Conservation (phyloP, 2,888 invertebrate species). For the Syrphus vitripennis region DNA sequence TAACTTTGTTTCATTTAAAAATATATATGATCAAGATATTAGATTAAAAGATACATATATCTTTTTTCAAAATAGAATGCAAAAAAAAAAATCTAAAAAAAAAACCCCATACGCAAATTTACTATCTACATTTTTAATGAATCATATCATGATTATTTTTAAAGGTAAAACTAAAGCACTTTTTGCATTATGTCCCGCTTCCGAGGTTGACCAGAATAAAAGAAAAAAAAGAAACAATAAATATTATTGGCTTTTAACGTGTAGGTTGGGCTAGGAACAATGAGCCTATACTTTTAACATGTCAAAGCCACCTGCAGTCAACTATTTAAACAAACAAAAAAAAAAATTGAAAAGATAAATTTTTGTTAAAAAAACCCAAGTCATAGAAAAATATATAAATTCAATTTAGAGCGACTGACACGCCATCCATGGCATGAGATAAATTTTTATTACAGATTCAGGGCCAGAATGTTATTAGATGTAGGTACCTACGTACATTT, state of each 20-base stretch:
- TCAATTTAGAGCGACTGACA: constrained; percentile 36
- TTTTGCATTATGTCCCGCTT: constrained; percentile 7
- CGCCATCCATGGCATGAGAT: constrained; percentile 8
- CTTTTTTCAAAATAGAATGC: background rate
- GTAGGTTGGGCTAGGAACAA: constrained; percentile 41
- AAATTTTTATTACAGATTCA: constrained; percentile 36
- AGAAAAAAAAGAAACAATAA: background rate
- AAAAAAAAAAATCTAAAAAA: background rate
- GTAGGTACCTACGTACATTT: background rate
- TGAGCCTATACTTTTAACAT: constrained; percentile 8
- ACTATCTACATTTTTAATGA: constrained; percentile 29
- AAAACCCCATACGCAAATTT: constrained; percentile 22
- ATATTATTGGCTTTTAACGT: background rate
- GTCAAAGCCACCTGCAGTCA: constrained; percentile 41
- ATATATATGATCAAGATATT: constrained; percentile 14
- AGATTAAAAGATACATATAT: background rate
- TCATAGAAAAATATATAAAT: constrained; percentile 39
- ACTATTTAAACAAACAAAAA: no score
- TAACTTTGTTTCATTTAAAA: background rate
- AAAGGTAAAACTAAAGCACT: constrained; percentile 3
- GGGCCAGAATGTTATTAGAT: constrained; percentile 12
- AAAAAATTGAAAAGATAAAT: constrained; percentile 10
- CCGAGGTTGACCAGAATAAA: constrained; percentile 62
- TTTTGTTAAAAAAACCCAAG: background rate
- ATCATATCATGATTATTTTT: constrained; percentile 17